Conservation (phyloP, 2,113 vertebrate genomes). For the Phalacrocorax pelagicus region DNA sequence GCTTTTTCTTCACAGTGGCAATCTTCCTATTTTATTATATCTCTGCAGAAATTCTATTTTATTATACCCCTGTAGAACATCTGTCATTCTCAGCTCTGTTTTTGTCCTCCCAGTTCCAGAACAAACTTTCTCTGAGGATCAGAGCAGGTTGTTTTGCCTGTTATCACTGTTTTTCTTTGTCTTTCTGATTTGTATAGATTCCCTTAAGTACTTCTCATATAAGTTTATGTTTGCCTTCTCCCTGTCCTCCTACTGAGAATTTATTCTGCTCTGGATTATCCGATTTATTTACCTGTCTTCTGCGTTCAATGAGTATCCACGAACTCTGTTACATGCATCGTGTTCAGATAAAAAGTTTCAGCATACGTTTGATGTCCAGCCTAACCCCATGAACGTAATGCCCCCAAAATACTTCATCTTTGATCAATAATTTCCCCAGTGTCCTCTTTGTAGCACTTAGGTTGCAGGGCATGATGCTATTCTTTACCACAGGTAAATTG, state of each 20-base stretch:
- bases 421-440: not conserved
- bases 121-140: not conserved
- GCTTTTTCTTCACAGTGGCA: not conserved
- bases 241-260: not conserved
- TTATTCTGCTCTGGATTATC: not conserved
- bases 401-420: not conserved
- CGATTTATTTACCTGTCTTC: not conserved
- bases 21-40: not conserved
- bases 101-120: not conserved
- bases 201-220: not conserved
- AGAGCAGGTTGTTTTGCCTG: not conserved
- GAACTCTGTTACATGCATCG: not conserved
- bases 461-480: not conserved
- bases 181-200: not conserved
- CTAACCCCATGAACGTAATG: not conserved
- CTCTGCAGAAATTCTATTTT: not conserved
- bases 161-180: not conserved
- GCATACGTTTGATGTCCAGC: not conserved
- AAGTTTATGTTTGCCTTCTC: not conserved
- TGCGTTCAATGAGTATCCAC: not conserved
- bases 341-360: not conserved
- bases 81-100: not conserved
- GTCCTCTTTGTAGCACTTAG: not conserved
- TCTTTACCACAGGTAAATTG: not conserved
- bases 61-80: not conserved